Base-by-base conservation (phyloP, 2,888 invertebrate genomes). In the Nycteola revayana region DNA sequence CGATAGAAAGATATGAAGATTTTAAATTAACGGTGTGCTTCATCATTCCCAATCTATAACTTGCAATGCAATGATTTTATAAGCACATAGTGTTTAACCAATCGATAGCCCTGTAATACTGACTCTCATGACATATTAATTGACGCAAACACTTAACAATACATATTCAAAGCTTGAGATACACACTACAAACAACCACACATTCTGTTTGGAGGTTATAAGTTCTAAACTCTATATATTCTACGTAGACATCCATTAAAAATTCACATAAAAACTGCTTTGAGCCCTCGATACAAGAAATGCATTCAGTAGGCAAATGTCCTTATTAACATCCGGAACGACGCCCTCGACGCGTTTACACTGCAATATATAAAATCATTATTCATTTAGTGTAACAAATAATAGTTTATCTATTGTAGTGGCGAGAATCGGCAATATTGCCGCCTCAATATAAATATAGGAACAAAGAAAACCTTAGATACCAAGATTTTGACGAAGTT, bases 251-350 rank as follows among this genome's bases (percentile, higher is more conserved):
- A 79, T 75, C 68, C 68, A 81, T 79, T 80, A 78, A 76, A 71
- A 75, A 82, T 75, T 81, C 82, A 80, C 79, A 80, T 78, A 77
- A 71, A 80, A 85, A 82, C 82, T 81, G 82, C 81, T 66, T 85
- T 83, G 86, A 83, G 85, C 84, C 83, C 76, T 72, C 55, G 66
- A 73, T 69, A 70, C 75, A 70, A 71, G 56, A 79, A 81, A 84
- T 79, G 81, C 80, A 73, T 75, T 66, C 54, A 56, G 59, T 56
- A 59, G 61, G 53, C 54, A 49, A 52, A 47, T 41, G 55, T 63
- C 57, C 38, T 34, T 39, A 26, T 37, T 36, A 31, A 36, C 34
- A 23, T 40, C 36, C 43, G 53, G 42, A 34, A 36, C 40, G 46
- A 41, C 32, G 49, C 35, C 50, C 38, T 29, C 55, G 59, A 21